Evolutionary conservation across 1,140 invertebrate genomes (phyloP).

Genomic region (Diabrotica virgifera): DNA sequence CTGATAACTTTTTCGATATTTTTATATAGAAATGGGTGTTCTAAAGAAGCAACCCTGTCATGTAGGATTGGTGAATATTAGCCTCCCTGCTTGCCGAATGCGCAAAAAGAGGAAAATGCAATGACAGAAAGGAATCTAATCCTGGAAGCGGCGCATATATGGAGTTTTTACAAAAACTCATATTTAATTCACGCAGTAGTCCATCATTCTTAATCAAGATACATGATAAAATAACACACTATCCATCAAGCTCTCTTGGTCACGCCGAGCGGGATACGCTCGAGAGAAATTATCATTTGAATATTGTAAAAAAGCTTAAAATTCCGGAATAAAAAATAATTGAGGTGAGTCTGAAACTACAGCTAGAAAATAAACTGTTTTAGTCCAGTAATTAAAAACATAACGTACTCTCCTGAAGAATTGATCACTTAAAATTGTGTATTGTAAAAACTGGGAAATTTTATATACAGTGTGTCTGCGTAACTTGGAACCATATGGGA

Average conservation of each 20-base stretch:
- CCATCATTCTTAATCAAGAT: slow-evolving; percentile 17
- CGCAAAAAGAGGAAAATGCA: background rate
- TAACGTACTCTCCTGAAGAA: too few species aligned
- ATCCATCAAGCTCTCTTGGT: slow-evolving; percentile 7
- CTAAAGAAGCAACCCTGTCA: too few species aligned
- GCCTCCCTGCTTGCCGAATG: too few species aligned
- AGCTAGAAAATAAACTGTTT: too few species aligned
- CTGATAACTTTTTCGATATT: too few species aligned
- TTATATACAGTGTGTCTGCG: too few species aligned
- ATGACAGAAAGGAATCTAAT: slow-evolving; percentile 4
- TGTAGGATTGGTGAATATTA: too few species aligned
- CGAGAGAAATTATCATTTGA: slow-evolving; percentile 12
- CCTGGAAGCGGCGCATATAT: background rate
- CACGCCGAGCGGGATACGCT: background rate
- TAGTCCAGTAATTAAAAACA: too few species aligned
- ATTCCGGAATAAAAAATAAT: background rate
- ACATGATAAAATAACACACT: slow-evolving; percentile 14
- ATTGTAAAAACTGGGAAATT: too few species aligned
- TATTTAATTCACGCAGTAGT: slow-evolving; percentile 11
- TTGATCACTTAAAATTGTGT: too few species aligned
- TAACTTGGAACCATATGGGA: too few species aligned
- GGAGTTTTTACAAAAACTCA: slow-evolving; percentile 7
- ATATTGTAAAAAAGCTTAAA: slow-evolving; percentile 11
- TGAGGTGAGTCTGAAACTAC: background rate
- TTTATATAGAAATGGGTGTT: too few species aligned